Evolutionary conservation across 1,140 invertebrate genomes (phyloP), one percentile per base, ranked within the genome.

Genomic region (Pectinophora gossypiella): DNA sequence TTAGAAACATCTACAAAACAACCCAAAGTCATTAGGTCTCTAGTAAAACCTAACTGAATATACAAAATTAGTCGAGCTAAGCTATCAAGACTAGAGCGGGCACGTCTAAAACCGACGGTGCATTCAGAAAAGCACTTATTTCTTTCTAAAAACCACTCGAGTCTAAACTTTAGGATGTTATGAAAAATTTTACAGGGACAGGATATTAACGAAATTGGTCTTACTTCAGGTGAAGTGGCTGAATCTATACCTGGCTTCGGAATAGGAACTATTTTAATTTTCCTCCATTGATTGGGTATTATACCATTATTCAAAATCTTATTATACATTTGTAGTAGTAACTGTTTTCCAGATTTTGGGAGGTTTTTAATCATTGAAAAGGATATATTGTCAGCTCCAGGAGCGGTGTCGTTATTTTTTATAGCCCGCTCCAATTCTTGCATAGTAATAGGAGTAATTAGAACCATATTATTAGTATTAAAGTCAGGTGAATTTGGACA

Each of bases 1-100:
- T 43, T 51, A 23, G 20, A 12, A 12, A 51, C 16, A 23, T 51
- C 49, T 6, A 51, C 4, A 51, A 51, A 50, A 23, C 48, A 50
- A 15, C 35, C 48, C 9, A 50, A 3, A 40, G 48, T 50, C 3
- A 35, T 13, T 36, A 9, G 3, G 12, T 48, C 35, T 36, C 18
- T 18, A 35, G 16, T n/a, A 19, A 35, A 36, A 10, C 47, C 47
- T 19, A 35, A 5, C 19, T 35, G 27, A 18, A 48, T 48, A 3
- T 18, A 3, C 7, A n/a, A 35, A n/a, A 23, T 15, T 5, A 48
- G 18, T 12, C 2, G 1, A 1, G 27, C n/a, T 48, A 48, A 48
- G 19, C 15, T 35, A 35, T 48, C 47, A 10, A 35, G 19, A 36
- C 23, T 35, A 19, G 47, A 48, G 5, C 18, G 47, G 9, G 13